These are phyloP conservation scores for Anniella stebbinsi DNA, from an alignment of 2,797 vertebrate genomes.

Conservation along the genomic window DNA sequence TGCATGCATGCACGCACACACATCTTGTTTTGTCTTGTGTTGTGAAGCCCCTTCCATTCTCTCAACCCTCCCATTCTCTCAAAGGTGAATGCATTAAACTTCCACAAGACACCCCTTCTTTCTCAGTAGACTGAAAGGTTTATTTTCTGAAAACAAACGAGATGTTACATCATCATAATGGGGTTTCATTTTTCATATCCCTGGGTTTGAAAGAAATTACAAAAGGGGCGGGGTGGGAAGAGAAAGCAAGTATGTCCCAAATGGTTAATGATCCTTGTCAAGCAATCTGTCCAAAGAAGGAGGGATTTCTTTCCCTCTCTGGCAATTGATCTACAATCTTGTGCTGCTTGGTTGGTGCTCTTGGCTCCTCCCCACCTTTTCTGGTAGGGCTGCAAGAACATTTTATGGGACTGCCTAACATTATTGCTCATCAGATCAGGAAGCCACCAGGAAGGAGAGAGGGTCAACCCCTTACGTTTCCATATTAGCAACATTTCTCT, in stretches of 20 bases:
- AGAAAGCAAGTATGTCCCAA: conserved; percentile 50
- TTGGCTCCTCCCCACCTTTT: conserved; percentile 11
- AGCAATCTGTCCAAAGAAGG: conserved; percentile 71
- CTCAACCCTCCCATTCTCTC: conserved; percentile 32
- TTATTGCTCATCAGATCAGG: neutral
- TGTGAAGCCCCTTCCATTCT: conserved; percentile 27
- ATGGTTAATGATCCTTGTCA: conserved; percentile 76
- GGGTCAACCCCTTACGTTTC: neutral
- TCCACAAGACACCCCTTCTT: conserved; percentile 49
- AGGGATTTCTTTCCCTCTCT: conserved; percentile 61
- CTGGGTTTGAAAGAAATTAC: conserved; percentile 63
- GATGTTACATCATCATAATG: conserved; percentile 72
- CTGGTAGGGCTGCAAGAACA: conserved; percentile 48
- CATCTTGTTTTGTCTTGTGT: conserved; percentile 4
- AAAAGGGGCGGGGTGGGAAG: neutral
- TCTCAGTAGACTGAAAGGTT: conserved; percentile 69
- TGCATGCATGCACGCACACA: no score
- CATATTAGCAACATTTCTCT: conserved; percentile 14
- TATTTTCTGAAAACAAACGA: conserved; percentile 68
- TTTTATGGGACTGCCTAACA: conserved; percentile 44
- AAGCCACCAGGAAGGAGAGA: neutral
- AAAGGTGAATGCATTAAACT: conserved; percentile 54
- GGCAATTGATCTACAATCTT: conserved; percentile 73
- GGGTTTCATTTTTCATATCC: conserved; percentile 69
- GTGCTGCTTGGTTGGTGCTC: conserved; percentile 60